Base-by-base conservation (phyloP, 2,797 vertebrate genomes). In the Enteromius afrohamiltoni region DNA sequence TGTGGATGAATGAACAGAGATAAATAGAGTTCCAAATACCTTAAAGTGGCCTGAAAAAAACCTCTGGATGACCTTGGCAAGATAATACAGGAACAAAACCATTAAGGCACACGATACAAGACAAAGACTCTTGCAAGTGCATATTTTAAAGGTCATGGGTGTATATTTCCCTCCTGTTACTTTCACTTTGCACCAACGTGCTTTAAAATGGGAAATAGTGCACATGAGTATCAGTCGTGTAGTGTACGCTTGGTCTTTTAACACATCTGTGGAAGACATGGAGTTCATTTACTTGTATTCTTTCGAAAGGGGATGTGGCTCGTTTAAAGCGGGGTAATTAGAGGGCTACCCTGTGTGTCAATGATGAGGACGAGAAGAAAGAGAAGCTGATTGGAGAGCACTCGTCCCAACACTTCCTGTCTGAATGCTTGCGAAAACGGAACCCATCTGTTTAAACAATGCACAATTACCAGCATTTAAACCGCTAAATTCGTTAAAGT, bases 401-500 rank as follows among this genome's bases (percentile, higher is more conserved):
- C 68, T 53, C 82, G n/a, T 81, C 86, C 47, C 45, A 69, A 58
- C 55, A n/a, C 16, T 47, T 83, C 75, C 76, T 84, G 76, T 86
- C 88, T 85, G 79, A 51, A 90, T 83, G 91, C 85, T 82, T 60
- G 47, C 7, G 29, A 67, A 86, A 91, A 90, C 89, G 53, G 71
- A 82, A 82, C 73, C 85, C 80, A 90, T 93, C 89, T 92, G 91
- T 93, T 94, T 89, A 89, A 93, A 93, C 91, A 93, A 89, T 89
- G 85, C 81, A 88, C 88, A 91, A 94, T 94, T 94, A 94, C 90
- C 88, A 90, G 83, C 88, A 85, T 93, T 94, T 94, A 93, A 94
- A 93, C 90, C 85, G 92, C 93, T 93, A 92, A 93, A 93, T 92
- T 93, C 51, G 89, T 92, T 93, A 92, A 93, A 91, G 90, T 92